These are phyloP conservation scores for Callyntrura guangdongensis DNA, from an alignment of 2,888 invertebrate genomes.

Conservation along the genomic window DNA sequence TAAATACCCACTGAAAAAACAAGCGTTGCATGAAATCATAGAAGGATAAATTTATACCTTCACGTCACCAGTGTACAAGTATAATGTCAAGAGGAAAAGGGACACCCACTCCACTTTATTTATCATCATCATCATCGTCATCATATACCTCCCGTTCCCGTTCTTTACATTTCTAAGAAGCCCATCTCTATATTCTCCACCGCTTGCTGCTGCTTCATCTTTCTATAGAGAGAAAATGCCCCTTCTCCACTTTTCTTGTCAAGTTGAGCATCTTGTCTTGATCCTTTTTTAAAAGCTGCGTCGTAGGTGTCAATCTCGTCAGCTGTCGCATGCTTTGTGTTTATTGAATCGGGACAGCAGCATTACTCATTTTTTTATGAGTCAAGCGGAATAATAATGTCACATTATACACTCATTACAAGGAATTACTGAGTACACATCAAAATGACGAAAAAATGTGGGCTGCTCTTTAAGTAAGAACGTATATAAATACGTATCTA, in stretches of 20 bases:
- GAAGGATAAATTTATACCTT: not conserved
- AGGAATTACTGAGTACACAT: conserved; percentile 1
- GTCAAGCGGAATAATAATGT: conserved; percentile 71
- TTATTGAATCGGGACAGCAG: not conserved
- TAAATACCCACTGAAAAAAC: conserved; percentile 66
- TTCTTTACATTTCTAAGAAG: not conserved
- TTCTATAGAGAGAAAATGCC: not conserved
- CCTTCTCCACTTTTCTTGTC: conserved; percentile 12
- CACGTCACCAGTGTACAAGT: not conserved
- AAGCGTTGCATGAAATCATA: conserved; percentile 67
- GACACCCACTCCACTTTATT: conserved; percentile 70
- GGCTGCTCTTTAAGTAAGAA: not conserved
- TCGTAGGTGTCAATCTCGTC: conserved; percentile 77
- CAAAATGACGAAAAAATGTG: not conserved
- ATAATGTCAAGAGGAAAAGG: conserved; percentile 43
- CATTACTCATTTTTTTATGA: conserved; percentile 25
- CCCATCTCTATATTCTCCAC: not conserved
- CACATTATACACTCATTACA: conserved; percentile 54
- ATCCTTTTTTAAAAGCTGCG: conserved; percentile 62
- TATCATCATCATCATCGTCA: not conserved
- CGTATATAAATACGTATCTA: too few species aligned
- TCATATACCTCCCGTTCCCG: not conserved
- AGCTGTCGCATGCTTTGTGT: conserved; percentile 71
- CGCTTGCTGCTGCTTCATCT: not conserved
- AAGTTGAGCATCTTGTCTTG: conserved; percentile 54